Evolutionary conservation across 2,888 invertebrate genomes (phyloP).

Genomic region (Siphonodentalium dalli): DNA sequence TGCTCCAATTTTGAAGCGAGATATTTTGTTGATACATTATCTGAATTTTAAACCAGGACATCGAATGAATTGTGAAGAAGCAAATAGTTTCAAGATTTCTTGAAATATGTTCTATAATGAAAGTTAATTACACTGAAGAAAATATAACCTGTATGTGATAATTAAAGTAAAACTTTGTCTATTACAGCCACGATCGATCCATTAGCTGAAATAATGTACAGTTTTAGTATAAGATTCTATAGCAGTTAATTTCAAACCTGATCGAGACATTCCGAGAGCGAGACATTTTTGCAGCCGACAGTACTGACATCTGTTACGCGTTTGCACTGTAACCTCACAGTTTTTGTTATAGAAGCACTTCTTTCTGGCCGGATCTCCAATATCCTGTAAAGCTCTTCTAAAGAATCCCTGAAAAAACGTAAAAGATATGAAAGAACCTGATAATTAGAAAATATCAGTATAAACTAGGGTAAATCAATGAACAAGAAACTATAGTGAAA

Average conservation of each 20-base stretch:
- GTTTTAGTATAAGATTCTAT: not conserved
- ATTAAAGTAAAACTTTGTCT: not conserved
- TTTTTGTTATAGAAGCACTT: conserved; percentile 65
- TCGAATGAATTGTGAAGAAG: too few relatives aligned
- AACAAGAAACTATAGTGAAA: too few relatives aligned
- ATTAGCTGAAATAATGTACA: too few relatives aligned
- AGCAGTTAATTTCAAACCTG: conserved; percentile 37
- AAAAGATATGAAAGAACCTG: too few relatives aligned
- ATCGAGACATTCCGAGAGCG: conserved; percentile 60
- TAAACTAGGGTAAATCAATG: too few relatives aligned
- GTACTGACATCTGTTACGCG: conserved; percentile 60
- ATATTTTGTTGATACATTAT: too few relatives aligned
- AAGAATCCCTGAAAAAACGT: conserved; percentile 61
- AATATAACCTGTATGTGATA: not conserved
- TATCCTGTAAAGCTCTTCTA: conserved; percentile 62
- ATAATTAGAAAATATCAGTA: too few relatives aligned
- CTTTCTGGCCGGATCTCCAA: conserved; percentile 63
- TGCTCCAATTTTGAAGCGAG: too few relatives aligned
- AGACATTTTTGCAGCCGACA: conserved; percentile 62
- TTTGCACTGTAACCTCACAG: conserved; percentile 63
- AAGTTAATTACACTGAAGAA: not conserved
- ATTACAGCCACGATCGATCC: not conserved
- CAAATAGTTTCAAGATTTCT: too few relatives aligned
- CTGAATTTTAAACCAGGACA: too few relatives aligned
- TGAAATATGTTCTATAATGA: not conserved